Base-by-base conservation (phyloP, 2,113 vertebrate genomes). In the Micromys minutus region DNA sequence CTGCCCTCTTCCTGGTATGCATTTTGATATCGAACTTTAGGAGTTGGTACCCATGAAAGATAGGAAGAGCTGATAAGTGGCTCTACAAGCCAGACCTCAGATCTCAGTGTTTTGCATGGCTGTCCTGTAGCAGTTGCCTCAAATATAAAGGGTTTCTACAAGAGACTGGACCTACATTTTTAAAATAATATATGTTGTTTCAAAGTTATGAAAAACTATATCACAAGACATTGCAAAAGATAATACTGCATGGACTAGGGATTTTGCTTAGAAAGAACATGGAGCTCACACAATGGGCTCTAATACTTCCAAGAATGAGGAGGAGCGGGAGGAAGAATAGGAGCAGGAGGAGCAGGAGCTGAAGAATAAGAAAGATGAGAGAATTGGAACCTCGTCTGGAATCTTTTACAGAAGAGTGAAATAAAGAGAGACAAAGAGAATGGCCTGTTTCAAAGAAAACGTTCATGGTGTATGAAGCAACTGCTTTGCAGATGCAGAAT, bases 171-270 rank as follows among this genome's bases (percentile, higher is more conserved):
- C 21, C 11, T 47, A 39, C 52, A 67, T 1, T 65, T 86, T 79
- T 84, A 16, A 36, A 92, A 94, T 12, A 0, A 6, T 65, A 42
- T 57, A 59, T 50, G 34, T 4, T 94, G 57, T 52, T 91, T 95
- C 55, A 77, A 91, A 93, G 65, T 52, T 88, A 74, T 57, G 50
- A 50, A 36, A 97, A 88, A 74, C 63, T 57, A 59, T 10, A 5
- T 39, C 1, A n/a, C 4, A 31, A 13, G 5, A 42, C 55, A 88
- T 8, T 42, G 67, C 16, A 34, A 45, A 93, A 72, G n/a, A 67
- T 24, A 87, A 87, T 59, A 8, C 63, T 26, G n/a, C 9, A 17
- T 47, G 4, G 16, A 34, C 13, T 65, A 63, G 81, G 4, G 36
- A 47, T 34, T 29, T 31, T 45, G 59, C n/a, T 29, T 4, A 63